Evolutionary conservation across 2,113 vertebrate genomes (phyloP), one percentile per base, ranked within the genome.

Genomic region (Geococcyx californianus): DNA sequence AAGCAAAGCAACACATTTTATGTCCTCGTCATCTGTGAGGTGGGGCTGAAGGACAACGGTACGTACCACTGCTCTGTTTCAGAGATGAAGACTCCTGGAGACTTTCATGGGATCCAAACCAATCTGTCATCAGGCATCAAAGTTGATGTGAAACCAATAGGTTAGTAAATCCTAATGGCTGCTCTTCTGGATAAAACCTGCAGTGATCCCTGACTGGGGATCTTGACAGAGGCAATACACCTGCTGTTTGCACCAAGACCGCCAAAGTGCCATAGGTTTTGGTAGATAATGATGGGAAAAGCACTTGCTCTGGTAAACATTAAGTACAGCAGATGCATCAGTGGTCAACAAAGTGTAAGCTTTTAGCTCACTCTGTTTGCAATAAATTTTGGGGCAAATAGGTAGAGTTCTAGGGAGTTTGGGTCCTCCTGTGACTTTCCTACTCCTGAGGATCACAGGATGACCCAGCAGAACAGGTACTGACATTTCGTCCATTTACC

Each of bases 1-100:
- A 98, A 98, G 78, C 87, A 60, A 33, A 97, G 79, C 51, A 92
- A 97, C 26, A 58, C 58, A 3, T 63, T 97, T 89, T 99, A 98
- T 66, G 42, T 78, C 55, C 95, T 99, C 47, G 97, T 42, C 44
- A 63, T 99, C 68, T 96, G 44, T 26, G 93, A 98, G 8, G 95
- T 96, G 67, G 94, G 90, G 64, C 90, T 97, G 20, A 85, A 97
- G 73, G 99, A 99, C 58, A 81, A 96, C 3, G 99, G 99, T 1
- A 18, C 13, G 0, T 99, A 99, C 93, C 72, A 52, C 15, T 99
- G 99, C 62, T 95, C 87, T 11, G 98, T 97, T 33, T 98, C 87
- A 0, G 98, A 98, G 90, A 70, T 98, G 94, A 97, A 95, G 85
- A 21, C 51, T 69, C 78, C 33, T 86, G 63, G 5, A 17, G 94